Conservation (phyloP, 2,113 vertebrate species). For the Eubucco bourcierii region DNA sequence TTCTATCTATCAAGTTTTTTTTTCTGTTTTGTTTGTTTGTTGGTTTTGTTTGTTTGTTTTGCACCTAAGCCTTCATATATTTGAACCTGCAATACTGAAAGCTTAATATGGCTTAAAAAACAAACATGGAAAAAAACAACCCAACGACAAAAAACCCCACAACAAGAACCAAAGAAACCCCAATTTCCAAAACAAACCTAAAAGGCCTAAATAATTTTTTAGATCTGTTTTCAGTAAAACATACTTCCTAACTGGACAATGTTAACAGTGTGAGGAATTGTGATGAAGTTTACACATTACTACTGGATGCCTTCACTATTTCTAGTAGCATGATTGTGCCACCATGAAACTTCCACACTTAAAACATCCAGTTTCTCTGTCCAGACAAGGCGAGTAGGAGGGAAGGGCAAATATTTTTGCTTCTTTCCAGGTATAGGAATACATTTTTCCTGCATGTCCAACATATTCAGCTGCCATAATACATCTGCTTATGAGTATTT, state of each 20-base stretch:
- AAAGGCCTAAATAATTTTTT: neutral
- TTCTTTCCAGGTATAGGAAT: neutral
- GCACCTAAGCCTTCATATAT: neutral
- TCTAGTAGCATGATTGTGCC: neutral
- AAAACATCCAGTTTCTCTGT: neutral
- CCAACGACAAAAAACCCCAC: too few relatives aligned
- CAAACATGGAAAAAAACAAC: neutral
- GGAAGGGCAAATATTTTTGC: neutral
- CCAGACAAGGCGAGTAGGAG: neutral
- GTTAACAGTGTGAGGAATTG: neutral
- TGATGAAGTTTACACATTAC: neutral
- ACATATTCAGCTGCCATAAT: neutral
- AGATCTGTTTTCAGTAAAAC: neutral
- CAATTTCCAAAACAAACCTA: neutral
- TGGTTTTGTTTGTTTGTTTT: neutral
- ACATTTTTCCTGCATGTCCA: neutral
- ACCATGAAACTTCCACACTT: neutral
- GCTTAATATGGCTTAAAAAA: neutral
- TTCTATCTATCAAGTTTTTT: neutral
- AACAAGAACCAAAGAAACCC: too few relatives aligned
- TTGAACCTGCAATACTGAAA: neutral
- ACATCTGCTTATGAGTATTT: slow-evolving; percentile 8
- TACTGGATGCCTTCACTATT: neutral
- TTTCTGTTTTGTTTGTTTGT: too few relatives aligned
- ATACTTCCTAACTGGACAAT: neutral